A percentile compares a stretch with the other conserved stretches of the same genome.
These are phyloP conservation scores for Capromys pilorides DNA, from an alignment of 2,797 vertebrate species.

Conservation along the genomic window DNA sequence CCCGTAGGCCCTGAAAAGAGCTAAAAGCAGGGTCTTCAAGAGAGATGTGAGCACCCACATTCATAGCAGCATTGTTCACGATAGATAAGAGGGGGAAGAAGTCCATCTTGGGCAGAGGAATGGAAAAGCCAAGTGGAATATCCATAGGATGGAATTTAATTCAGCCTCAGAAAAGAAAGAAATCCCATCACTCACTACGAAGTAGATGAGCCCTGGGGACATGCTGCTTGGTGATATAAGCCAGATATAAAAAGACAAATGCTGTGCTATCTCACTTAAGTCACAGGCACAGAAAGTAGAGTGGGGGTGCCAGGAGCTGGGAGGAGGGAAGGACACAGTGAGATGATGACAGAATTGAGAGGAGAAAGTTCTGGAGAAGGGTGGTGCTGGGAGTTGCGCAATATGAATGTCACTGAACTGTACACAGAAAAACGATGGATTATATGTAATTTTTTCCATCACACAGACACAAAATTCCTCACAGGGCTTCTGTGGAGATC, in stretches of 20 bases:
- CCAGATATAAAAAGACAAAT: background rate
- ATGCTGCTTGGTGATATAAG: background rate
- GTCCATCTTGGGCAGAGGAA: too few relatives aligned
- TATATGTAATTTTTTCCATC: background rate
- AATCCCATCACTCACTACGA: background rate
- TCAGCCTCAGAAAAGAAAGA: background rate
- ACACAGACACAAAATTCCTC: background rate
- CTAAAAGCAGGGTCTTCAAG: background rate
- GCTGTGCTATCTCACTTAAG: background rate
- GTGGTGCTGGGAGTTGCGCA: background rate
- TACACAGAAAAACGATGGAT: background rate
- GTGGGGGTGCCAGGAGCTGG: background rate
- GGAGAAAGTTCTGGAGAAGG: background rate
- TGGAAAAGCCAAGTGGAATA: background rate
- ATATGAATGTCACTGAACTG: background rate
- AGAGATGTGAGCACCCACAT: background rate
- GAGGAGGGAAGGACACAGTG: background rate
- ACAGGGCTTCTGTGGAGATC: background rate
- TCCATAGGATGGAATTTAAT: background rate
- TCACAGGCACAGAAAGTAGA: slow-evolving; percentile 12
- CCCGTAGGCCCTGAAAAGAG: background rate
- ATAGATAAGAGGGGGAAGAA: background rate
- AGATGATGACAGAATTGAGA: background rate
- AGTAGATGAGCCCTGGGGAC: background rate
- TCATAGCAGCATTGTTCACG: background rate